Base-by-base conservation (phyloP, 2,797 vertebrate species). In the Tenualosa ilisha region DNA sequence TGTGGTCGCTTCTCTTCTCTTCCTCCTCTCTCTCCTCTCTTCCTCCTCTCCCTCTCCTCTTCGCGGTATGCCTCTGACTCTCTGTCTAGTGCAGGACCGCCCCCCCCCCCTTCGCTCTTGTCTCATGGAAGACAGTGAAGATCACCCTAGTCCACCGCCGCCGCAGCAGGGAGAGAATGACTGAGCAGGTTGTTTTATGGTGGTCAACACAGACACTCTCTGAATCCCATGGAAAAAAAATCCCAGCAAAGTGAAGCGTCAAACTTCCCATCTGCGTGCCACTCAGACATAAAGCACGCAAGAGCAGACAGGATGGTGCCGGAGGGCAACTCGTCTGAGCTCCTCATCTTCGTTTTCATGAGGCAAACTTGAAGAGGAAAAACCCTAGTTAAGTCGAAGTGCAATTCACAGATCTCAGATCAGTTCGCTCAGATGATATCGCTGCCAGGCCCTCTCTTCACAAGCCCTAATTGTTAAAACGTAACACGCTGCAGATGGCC, bases 291-390 rank as follows among this genome's bases (percentile, higher is more conserved):
- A 72, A 72, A 72, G 31, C 26, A 40, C 26, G 65, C 11, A 40
- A 26, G 11, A 8, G 61, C n/a, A 72, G 65, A 72, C 65, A 17
- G 26, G 65, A 75, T 12, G 37, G 68, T 75, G 31, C 68, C 65
- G 31, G 68, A 40, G 40, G 31, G 15, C 13, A 40, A 43, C 31
- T 40, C 31, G 37, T 75, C 68, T 75, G 68, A 4, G 15, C 12
- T 75, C 68, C 17, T 75, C 68, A 43, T 75, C 37, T 75, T 31
- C 68, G 40, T 75, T 75, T 75, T 75, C 68, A 75, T 75, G 68
- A 37, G 68, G 20, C 68, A 15, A 17, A 40, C 68, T 72, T 53
- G 51, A 53, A 53, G 11, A 53, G 51, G 51, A 72, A 72, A 72
- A 59, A 59, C 2, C 17, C 31, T 20, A 17, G 31, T 75, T 75